Evolutionary conservation across 2,797 vertebrate genomes (phyloP), one percentile per base, ranked within the genome.

Genomic region (Enteromius unitaeniatus): DNA sequence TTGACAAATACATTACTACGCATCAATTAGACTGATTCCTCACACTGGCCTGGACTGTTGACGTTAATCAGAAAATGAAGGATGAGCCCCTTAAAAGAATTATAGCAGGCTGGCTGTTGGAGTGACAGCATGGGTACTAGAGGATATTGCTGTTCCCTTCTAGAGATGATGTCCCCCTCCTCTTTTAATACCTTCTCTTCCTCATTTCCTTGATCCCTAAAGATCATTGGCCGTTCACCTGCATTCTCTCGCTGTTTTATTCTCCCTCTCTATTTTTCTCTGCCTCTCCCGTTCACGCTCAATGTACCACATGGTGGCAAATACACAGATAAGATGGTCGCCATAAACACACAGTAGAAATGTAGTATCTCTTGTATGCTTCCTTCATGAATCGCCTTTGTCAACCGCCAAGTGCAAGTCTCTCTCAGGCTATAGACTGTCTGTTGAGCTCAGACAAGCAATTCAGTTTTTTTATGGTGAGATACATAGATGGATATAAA

Each of bases 401-500:
- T 53, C 65, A 81, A 42, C 55, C 42, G 49, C 14, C 34, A 51
- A 68, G 45, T 23, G 49, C 73, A 55, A 45, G 47, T 31, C 37
- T 77, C 26, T 65, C 34, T 77, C 26, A 58, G 34, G 49, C 75
- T 84, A 79, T 79, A 89, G 78, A 78, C 80, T 82, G 67, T 83
- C 91, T 93, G 92, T 91, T 94, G 94, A 94, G 88, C 85, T 89
- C 86, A 84, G 80, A 53, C 79, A 92, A 88, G 83, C 81, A 83
- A 84, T 86, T 79, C 49, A 53, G 85, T 26, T 70, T 92, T 58
- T 93, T 93, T 91, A 93, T 90, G 88, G 91, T 86, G 90, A 90
- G 69, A 78, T n/a, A 81, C 80, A 68, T 82, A 79, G 78, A 78
- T 78, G 81, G 64, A 84, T 73, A 80, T 85, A 87, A 68, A 31